Evolutionary conservation across 2,888 invertebrate genomes (phyloP).

Genomic region (Eucera pruinosa): DNA sequence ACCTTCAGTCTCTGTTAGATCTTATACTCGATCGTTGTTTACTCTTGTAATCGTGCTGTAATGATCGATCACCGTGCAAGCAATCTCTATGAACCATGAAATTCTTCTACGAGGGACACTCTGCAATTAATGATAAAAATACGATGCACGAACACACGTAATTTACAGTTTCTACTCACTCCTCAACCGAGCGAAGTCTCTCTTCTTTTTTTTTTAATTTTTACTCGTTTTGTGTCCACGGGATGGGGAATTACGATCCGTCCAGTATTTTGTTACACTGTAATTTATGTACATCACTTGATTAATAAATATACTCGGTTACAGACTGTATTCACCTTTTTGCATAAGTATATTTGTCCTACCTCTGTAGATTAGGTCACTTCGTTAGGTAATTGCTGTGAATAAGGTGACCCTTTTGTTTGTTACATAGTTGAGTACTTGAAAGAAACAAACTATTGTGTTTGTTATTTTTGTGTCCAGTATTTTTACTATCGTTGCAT

Average conservation of each 20-base stretch:
- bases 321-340: conserved; percentile 54
- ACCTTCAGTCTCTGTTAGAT: background rate
- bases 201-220: background rate
- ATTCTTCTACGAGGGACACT: conserved; percentile 16
- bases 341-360: conserved; percentile 34
- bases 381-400: too few relatives aligned
- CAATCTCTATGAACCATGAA: conserved; percentile 2
- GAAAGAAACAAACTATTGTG: background rate
- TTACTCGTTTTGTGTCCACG: conserved; percentile 52
- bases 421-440: background rate
- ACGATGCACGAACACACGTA: conserved; percentile 29
- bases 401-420: background rate
- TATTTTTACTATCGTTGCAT: conserved; percentile 14
- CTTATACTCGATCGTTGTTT: too few relatives aligned
- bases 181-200: conserved; percentile 26
- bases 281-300: conserved; percentile 81
- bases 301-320: conserved; percentile 78
- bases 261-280: conserved; percentile 79
- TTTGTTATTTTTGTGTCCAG: conserved; percentile 1
- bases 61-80: background rate
- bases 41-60: background rate
- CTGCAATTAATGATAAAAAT: conserved; percentile 17
- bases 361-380: conserved; percentile 6
- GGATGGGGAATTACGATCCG: conserved; percentile 70
- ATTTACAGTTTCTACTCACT: conserved; percentile 28